These are phyloP conservation scores for Diuraphis noxia DNA, from an alignment of 1,140 invertebrate genomes.

Conservation along the genomic window DNA sequence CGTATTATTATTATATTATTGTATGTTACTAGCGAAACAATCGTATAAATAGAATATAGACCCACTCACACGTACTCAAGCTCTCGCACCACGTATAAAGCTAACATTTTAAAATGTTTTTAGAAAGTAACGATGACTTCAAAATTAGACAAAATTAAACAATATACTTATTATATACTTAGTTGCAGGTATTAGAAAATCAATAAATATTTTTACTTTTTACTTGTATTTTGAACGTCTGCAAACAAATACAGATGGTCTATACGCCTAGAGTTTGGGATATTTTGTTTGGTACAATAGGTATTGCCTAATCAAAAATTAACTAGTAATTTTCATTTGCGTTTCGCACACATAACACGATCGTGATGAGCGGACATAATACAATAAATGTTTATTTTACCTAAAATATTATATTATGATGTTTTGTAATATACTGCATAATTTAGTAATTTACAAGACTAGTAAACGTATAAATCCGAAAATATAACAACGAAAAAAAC, in stretches of 20 bases:
- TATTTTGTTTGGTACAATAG: not conserved
- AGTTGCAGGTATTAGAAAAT: not conserved
- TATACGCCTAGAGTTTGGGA: not conserved
- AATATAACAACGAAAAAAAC: not conserved
- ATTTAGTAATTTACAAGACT: no score
- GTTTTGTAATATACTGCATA: not conserved
- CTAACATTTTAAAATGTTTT: not conserved
- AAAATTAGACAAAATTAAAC: not conserved
- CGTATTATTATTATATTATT: not conserved
- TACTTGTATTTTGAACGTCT: not conserved
- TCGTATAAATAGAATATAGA: not conserved
- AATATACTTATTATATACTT: conserved; percentile 5
- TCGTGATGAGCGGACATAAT: not conserved
- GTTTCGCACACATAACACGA: not conserved
- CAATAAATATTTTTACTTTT: not conserved
- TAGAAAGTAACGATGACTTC: not conserved
- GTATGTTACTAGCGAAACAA: not conserved
- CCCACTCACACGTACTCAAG: not conserved
- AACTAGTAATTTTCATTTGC: not conserved
- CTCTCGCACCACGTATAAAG: not conserved
- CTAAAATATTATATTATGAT: not conserved
- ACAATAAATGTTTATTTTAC: not conserved
- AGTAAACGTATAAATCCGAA: not conserved
- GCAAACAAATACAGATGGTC: not conserved
- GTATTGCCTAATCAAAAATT: not conserved